Conservation (phyloP, 2,888 invertebrate genomes). For the Ophion ellenae region DNA sequence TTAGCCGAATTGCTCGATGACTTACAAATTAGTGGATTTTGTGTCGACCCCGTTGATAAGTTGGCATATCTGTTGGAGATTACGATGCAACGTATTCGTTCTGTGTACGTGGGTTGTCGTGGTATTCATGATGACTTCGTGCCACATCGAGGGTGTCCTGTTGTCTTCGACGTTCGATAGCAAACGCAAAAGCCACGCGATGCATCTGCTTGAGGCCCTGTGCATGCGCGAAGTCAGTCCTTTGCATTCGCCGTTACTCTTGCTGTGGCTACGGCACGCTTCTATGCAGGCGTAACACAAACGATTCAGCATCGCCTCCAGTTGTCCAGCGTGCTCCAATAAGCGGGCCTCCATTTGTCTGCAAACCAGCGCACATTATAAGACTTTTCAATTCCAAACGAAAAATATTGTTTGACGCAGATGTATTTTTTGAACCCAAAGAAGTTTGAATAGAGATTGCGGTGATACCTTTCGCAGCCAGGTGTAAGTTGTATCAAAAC, state of each 20-base stretch:
- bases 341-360: constrained; percentile 90
- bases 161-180: constrained; percentile 72
- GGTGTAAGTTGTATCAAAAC: constrained; percentile 87
- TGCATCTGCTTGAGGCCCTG: constrained; percentile 74
- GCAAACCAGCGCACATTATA: neutral
- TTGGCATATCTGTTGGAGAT: constrained; percentile 85
- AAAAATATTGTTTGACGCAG: neutral
- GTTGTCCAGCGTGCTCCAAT: constrained; percentile 91
- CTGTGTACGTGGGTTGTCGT: constrained; percentile 72
- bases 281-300: constrained; percentile 85
- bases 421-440: neutral
- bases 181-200: constrained; percentile 76
- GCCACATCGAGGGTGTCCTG: constrained; percentile 78
- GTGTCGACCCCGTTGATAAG: constrained; percentile 90
- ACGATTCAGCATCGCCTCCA: constrained; percentile 90
- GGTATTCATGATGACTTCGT: constrained; percentile 79
- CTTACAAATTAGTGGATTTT: constrained; percentile 96
- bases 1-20: constrained; percentile 70
- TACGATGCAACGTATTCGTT: constrained; percentile 72
- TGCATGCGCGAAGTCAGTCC: constrained; percentile 76
- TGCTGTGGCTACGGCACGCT: constrained; percentile 67
- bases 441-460: too few relatives aligned
- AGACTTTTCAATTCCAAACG: neutral
- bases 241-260: constrained; percentile 68
- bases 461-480: constrained; percentile 85